phyloP scores from a whole-genome alignment of 2,797 vertebrate species.

The Presbytis comata region DNA sequence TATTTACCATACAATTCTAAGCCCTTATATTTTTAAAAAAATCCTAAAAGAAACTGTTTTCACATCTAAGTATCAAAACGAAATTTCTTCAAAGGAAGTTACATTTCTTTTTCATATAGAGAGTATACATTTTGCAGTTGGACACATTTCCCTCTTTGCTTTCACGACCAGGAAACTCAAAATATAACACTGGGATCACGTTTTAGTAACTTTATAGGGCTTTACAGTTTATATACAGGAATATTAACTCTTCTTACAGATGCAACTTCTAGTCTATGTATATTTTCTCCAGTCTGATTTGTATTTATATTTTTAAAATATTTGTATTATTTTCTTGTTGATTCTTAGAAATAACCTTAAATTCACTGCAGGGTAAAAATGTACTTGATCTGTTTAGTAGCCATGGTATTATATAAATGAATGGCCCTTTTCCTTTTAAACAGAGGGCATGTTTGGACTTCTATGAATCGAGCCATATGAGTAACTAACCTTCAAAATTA shows the following conservation, averaged over 20 bases:
- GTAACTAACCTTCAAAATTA: slow-evolving; percentile 17
- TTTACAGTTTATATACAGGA: neutral
- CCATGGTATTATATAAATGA: neutral
- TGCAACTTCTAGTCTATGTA: neutral
- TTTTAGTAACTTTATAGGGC: neutral
- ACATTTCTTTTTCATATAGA: neutral
- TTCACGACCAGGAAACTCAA: slow-evolving; percentile 2
- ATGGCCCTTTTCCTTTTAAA: neutral
- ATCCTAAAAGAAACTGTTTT: neutral
- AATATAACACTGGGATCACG: neutral
- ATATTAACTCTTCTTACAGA: neutral
- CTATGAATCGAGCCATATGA: neutral
- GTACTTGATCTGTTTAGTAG: neutral
- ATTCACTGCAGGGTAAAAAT: slow-evolving; percentile 27
- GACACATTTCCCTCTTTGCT: slow-evolving; percentile 26
- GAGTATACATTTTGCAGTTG: neutral
- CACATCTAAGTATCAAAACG: slow-evolving; percentile 20
- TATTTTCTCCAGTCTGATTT: slow-evolving; percentile 30
- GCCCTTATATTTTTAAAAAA: neutral
- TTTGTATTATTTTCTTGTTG: slow-evolving; percentile 28
- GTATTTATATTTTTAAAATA: neutral
- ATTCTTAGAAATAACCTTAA: slow-evolving; percentile 16
- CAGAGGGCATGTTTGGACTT: neutral
- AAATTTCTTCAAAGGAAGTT: slow-evolving; percentile 8
- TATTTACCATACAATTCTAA: neutral